phyloP scores from a whole-genome alignment of 2,113 vertebrate genomes.

The Aptenodytes patagonicus region DNA sequence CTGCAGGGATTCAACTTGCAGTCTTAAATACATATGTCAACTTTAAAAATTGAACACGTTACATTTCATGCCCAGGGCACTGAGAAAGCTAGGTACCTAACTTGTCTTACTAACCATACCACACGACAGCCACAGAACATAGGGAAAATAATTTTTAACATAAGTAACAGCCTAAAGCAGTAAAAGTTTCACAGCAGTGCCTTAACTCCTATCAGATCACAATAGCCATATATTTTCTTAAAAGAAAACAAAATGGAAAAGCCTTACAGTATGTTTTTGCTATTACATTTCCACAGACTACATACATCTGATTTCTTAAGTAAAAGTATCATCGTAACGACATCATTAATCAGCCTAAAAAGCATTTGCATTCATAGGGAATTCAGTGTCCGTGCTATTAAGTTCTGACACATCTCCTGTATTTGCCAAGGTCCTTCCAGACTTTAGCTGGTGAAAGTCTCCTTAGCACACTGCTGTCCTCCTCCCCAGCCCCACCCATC shows the following conservation, averaged over 20 bases:
- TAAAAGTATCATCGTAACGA: not conserved
- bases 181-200: not conserved
- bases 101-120: not conserved
- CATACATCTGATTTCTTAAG: not conserved
- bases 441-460: not conserved
- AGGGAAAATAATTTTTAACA: not conserved
- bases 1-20: not conserved
- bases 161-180: not conserved
- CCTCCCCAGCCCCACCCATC: not conserved
- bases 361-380: not conserved
- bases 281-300: not conserved
- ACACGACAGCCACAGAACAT: fast-evolving
- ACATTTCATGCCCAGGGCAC: not conserved
- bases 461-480: not conserved
- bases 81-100: not conserved
- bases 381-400: not conserved
- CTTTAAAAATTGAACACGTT: not conserved
- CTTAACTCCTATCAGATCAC: not conserved
- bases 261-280: not conserved
- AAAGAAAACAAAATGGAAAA: not conserved
- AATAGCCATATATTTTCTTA: not conserved
- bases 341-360: not conserved
- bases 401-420: not conserved
- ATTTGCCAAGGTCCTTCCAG: not conserved
- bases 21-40: not conserved